Conservation (phyloP, 2,797 vertebrate species). For the Tangara arthus region DNA sequence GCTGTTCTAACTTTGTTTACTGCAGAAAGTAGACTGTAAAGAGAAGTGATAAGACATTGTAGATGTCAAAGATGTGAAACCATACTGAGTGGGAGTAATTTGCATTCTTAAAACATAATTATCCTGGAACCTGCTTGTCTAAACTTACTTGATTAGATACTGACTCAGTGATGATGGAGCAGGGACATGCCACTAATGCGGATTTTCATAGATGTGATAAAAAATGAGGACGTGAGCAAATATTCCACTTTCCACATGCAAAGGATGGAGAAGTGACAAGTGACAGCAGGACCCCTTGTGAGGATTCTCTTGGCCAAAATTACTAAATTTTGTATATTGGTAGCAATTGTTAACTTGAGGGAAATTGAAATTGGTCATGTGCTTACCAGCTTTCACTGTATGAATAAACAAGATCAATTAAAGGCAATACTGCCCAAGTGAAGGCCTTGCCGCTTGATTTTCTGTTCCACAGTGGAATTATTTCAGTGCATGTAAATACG, state of each 20-base stretch:
- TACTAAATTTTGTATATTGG: not conserved
- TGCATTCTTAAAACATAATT: not conserved
- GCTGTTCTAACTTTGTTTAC: slow-evolving; percentile 45
- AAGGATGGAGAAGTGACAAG: not conserved
- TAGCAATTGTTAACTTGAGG: not conserved
- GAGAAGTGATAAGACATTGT: not conserved
- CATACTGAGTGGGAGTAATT: not conserved
- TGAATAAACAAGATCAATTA: slow-evolving; percentile 14
- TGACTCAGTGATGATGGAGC: not conserved
- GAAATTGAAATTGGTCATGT: not conserved
- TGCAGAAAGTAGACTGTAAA: slow-evolving; percentile 1
- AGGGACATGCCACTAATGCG: not conserved
- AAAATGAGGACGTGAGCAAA: not conserved
- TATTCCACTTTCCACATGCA: not conserved
- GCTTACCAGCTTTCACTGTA: not conserved
- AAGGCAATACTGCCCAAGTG: not conserved
- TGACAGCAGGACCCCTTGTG: not conserved
- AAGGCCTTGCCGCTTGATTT: not conserved
- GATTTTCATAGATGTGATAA: not conserved
- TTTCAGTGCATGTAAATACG: not conserved
- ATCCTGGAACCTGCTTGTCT: not conserved
- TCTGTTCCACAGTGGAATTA: not conserved
- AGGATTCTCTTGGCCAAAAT: not conserved
- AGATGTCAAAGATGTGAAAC: not conserved
- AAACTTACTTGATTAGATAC: not conserved